Evolutionary conservation across 1,140 invertebrate genomes (phyloP).

Genomic region (Apis florea): DNA sequence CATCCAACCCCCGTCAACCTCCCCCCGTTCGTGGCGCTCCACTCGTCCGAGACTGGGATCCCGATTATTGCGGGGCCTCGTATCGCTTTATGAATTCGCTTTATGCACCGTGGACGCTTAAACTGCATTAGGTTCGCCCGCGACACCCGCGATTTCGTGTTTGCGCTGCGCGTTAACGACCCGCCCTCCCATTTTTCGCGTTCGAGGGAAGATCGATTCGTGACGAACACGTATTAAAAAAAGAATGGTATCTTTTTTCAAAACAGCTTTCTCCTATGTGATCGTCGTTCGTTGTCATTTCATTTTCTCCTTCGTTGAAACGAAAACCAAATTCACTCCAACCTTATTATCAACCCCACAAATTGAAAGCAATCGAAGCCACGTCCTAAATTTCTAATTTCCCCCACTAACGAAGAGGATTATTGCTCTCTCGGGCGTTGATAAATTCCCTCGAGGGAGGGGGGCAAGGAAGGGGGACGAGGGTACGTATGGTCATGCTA

Average conservation of each 20-base stretch:
- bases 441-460: neutral
- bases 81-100: constrained; percentile 68
- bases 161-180: constrained; percentile 50
- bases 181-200: constrained; percentile 44
- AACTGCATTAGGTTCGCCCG: constrained; percentile 61
- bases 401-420: neutral
- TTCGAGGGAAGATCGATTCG: neutral
- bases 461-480: neutral
- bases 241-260: too few relatives aligned
- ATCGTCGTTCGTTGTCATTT: too few relatives aligned
- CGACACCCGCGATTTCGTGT: constrained; percentile 41
- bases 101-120: constrained; percentile 59
- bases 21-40: neutral
- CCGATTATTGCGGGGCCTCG: constrained; percentile 68
- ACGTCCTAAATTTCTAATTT: neutral
- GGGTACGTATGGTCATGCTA: neutral
- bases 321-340: too few relatives aligned
- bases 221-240: too few relatives aligned
- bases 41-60: constrained; percentile 58
- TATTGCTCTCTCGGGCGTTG: neutral
- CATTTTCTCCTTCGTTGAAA: too few relatives aligned
- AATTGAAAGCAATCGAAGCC: neutral
- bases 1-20: neutral
- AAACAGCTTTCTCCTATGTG: too few relatives aligned
- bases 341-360: too few relatives aligned